Percentiles rank a stretch among this genome's conserved stretches.
phyloP scores from a whole-genome alignment of 2,888 invertebrate species.

The Pocota personata region DNA sequence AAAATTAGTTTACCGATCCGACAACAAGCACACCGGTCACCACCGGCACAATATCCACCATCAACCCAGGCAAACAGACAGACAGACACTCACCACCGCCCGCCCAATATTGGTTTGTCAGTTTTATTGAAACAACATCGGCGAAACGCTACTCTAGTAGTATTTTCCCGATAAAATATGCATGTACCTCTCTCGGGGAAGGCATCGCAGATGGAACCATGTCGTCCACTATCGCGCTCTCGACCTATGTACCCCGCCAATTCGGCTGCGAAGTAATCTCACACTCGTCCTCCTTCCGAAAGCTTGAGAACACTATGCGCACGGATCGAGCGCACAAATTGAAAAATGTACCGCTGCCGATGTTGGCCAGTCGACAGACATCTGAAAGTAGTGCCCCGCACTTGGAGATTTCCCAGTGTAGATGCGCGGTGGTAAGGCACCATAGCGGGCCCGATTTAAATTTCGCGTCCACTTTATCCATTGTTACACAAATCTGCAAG shows the following conservation, averaged over 20 bases:
- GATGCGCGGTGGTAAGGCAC: constrained; percentile 49
- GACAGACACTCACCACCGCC: constrained; percentile 41
- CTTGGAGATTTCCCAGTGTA: not conserved
- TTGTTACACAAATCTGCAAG: constrained; percentile 71
- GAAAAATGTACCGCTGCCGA: constrained; percentile 47
- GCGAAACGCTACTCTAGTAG: constrained; percentile 72
- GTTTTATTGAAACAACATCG: constrained; percentile 73
- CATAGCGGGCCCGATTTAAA: constrained; percentile 37
- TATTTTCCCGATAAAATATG: constrained; percentile 73
- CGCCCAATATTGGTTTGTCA: constrained; percentile 69
- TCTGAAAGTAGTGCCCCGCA: constrained; percentile 1
- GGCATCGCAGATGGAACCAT: constrained; percentile 43
- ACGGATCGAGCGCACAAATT: constrained; percentile 41
- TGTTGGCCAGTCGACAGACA: constrained; percentile 22
- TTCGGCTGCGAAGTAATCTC: constrained; percentile 57
- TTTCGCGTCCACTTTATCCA: constrained; percentile 51
- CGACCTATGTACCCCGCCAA: constrained; percentile 66
- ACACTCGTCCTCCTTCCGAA: constrained; percentile 57
- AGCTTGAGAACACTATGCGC: constrained; percentile 52
- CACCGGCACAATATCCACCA: not conserved
- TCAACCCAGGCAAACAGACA: not conserved
- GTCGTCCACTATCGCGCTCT: constrained; percentile 63
- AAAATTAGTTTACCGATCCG: constrained; percentile 61
- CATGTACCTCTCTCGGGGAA: constrained; percentile 43
- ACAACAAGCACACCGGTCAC: constrained; percentile 2